Percentiles rank a stretch among this genome's conserved stretches.
Evolutionary conservation across 2,797 vertebrate genomes (phyloP).

Genomic region (Eupleurogrammus muticus): DNA sequence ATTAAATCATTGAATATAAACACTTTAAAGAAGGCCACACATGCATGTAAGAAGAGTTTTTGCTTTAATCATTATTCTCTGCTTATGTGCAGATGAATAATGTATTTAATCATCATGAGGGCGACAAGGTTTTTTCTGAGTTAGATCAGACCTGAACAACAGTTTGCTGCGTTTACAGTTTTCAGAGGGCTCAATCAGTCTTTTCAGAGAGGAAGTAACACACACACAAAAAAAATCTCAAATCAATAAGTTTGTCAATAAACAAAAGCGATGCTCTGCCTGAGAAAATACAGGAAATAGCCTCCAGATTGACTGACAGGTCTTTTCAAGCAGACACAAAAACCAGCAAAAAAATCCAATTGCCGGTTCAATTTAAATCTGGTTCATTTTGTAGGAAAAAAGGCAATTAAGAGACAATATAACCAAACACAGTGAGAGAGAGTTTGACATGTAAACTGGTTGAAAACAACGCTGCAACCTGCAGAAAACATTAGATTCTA

Average conservation of each 20-base stretch:
- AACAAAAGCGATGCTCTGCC: not conserved
- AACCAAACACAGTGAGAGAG: not conserved
- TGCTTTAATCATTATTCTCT: not conserved
- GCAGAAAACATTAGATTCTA: not conserved
- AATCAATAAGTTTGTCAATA: no score
- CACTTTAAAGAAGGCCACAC: no score
- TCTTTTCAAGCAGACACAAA: no score
- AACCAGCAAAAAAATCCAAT: no score
- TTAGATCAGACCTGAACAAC: slow-evolving; percentile 1
- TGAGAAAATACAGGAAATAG: not conserved
- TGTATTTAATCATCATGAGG: not conserved
- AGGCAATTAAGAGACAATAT: not conserved
- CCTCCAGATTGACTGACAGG: not conserved
- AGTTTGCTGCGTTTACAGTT: not conserved
- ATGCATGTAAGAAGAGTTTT: not conserved
- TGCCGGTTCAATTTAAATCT: not conserved
- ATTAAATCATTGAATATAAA: no score
- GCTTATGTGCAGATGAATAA: not conserved
- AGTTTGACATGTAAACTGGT: no score
- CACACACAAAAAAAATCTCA: no score
- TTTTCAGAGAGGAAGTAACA: not conserved
- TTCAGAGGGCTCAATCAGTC: not conserved
- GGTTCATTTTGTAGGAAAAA: not conserved
- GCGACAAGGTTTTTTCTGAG: not conserved
- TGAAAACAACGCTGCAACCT: not conserved